Evolutionary conservation across 2,113 vertebrate species (phyloP), one percentile per base, ranked within the genome.

Genomic region (Vulpes ferrilata): DNA sequence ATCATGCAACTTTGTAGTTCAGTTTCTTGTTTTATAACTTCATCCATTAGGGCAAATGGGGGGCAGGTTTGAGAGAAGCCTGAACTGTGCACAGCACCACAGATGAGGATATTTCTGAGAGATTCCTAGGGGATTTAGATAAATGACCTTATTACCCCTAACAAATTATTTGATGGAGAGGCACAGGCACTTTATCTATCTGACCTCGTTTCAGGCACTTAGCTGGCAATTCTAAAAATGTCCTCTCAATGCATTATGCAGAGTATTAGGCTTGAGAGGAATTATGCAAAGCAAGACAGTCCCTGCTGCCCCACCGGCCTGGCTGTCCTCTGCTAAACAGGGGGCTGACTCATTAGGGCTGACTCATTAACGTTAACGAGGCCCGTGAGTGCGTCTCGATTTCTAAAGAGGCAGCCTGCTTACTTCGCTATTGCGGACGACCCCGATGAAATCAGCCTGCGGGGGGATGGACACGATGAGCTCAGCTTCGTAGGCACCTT

Each of bases 401-500:
- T 43, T 92, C 83, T 74, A 80, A 60, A 80, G 74, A 90, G 69
- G 11, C 2, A 65, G 94, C 0, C 30, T 35, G 64, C 98, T 98
- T 97, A 99, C 99, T 98, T 99, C 99, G 0, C 98, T 99, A 98
- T 99, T 99, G 69, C 99, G 99, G 96, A 99, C 99, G 0, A 99
- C 99, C 1, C 99, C 99, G 0, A 99, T 99, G 98, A 99, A 99
- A 98, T 99, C 99, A 6, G 99, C 99, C 98, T 99, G 99, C 0
- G 98, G 99, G 0, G 99, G 99, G 8, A 99, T 99, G 0, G 98
- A 96, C 7, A 99, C 98, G 17, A 99, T 99, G 53, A 99, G 99
- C 80, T 99, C 99, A 0, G 99, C 99, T 98, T 99, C 99, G 11
- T 99, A 99, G 43, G 99, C 99, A 6, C 99, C 99, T 97, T 99